Evolutionary conservation across 2,888 invertebrate genomes (phyloP), one percentile per base, ranked within the genome.

Genomic region (Miltochrista miniata): DNA sequence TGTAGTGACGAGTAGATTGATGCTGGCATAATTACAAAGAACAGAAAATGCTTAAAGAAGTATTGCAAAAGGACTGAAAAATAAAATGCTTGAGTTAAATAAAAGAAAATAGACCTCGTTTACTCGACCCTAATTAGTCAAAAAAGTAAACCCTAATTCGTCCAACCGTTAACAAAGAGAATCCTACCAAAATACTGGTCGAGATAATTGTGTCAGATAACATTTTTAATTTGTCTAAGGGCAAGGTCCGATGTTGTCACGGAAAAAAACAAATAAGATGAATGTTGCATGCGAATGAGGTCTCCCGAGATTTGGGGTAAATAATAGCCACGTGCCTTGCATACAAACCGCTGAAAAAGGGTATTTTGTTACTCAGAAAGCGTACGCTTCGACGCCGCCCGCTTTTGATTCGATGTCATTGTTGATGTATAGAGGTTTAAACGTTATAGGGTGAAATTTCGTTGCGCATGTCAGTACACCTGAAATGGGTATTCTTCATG

Each of bases 271-370:
- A 75, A 71, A 73, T 64, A 62, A 66, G 58, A 70, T 72, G 70
- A 59, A 70, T 66, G 65, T 64, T 68, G 78, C 72, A 76, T 79
- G 76, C 74, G 64, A 76, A 79, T 74, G 54, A 64, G 62, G 57
- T 47, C 18, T 38, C 38, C 13, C 31, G 52, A 65, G 60, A 57
- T 60, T 64, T 66, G 61, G 63, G 60, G 52, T 54, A 61, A 57
- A 54, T 58, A 45, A 51, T 53, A 60, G 46, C 51, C 68, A 18
- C 44, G 66, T 72, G 73, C 54, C 57, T 54, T 55, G 72, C 61
- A 65, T 70, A 58, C 48, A 54, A 59, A 61, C 59, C 57, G 54
- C 44, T 56, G 44, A 47, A 51, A 62, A 48, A 38, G 48, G 44
- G 48, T 49, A 60, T 66, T 24, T 63, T 65, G 68, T 68, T 68